phyloP scores from a whole-genome alignment of 35 echinoderm and acorn worm species.

The Lytechinus variegatus region DNA sequence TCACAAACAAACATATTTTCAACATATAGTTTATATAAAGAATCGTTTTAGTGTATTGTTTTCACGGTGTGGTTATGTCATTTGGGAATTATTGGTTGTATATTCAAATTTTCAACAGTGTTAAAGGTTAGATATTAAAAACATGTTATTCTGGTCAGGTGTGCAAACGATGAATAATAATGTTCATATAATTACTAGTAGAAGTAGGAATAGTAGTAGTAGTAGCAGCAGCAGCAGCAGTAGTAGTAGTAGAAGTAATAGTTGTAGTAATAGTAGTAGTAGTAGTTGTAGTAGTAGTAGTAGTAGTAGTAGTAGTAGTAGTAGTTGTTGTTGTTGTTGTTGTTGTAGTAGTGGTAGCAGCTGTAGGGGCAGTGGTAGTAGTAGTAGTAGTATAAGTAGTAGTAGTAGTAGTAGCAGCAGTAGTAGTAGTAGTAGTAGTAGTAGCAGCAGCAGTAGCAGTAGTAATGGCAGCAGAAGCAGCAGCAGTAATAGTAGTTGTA shows the following conservation, averaged over 20 bases:
- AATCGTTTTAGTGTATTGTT: neutral
- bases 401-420: neutral
- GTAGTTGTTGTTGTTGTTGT: neutral
- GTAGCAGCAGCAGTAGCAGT: neutral
- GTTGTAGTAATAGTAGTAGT: neutral
- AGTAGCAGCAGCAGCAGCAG: neutral
- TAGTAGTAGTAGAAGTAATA: neutral
- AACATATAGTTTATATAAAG: neutral
- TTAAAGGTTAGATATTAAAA: neutral
- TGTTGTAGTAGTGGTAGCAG: neutral
- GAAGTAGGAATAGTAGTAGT: neutral
- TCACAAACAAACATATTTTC: neutral
- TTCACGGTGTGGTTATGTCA: neutral
- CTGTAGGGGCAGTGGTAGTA: neutral
- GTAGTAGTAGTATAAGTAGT: neutral
- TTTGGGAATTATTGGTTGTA: neutral
- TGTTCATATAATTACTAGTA: neutral
- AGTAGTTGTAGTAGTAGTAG: neutral
- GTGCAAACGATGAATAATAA: neutral
- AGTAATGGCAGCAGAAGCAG: too few species aligned
- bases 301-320: neutral
- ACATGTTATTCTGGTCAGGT: neutral
- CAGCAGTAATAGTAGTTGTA: too few species aligned
- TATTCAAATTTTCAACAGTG: neutral
- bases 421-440: neutral